These are phyloP conservation scores for Caenorhabditis plicata DNA, from an alignment of 2,888 invertebrate species.

Conservation along the genomic window DNA sequence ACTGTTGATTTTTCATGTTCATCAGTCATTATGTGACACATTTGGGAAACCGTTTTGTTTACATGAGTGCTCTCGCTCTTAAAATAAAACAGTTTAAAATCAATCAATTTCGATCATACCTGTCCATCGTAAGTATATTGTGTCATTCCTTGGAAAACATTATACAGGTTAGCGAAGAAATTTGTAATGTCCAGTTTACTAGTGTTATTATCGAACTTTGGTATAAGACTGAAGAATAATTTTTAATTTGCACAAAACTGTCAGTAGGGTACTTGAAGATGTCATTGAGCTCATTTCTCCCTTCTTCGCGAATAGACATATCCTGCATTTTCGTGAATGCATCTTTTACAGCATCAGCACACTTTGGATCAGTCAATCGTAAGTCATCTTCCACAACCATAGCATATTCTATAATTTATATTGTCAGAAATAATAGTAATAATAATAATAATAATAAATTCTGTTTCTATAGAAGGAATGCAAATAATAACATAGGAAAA, in stretches of 20 bases:
- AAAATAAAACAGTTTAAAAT: conserved; percentile 4
- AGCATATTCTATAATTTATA: conserved; percentile 47
- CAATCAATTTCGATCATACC: conserved; percentile 22
- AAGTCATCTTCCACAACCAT: conserved; percentile 51
- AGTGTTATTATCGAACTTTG: conserved; percentile 38
- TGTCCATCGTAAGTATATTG: conserved; percentile 60
- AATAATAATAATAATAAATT: too few relatives aligned
- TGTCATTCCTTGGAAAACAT: conserved; percentile 57
- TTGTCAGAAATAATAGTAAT: neutral
- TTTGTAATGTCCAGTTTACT: conserved; percentile 52
- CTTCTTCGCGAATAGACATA: conserved; percentile 31
- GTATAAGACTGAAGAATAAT: conserved; percentile 35
- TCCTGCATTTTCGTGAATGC: conserved; percentile 40
- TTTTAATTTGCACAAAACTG: neutral
- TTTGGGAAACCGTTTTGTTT: conserved; percentile 31
- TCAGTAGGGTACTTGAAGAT: conserved; percentile 32
- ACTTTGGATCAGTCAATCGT: conserved; percentile 24
- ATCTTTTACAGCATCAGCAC: conserved; percentile 21
- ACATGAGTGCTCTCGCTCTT: conserved; percentile 40
- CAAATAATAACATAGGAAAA: too few relatives aligned
- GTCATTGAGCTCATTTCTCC: conserved; percentile 37
- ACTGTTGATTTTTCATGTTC: conserved; percentile 11
- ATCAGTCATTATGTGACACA: conserved; percentile 47
- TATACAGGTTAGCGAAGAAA: conserved; percentile 51
- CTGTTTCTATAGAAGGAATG: too few relatives aligned